Conservation (phyloP, 1,140 invertebrate genomes). For the Phymastichus coffea region DNA sequence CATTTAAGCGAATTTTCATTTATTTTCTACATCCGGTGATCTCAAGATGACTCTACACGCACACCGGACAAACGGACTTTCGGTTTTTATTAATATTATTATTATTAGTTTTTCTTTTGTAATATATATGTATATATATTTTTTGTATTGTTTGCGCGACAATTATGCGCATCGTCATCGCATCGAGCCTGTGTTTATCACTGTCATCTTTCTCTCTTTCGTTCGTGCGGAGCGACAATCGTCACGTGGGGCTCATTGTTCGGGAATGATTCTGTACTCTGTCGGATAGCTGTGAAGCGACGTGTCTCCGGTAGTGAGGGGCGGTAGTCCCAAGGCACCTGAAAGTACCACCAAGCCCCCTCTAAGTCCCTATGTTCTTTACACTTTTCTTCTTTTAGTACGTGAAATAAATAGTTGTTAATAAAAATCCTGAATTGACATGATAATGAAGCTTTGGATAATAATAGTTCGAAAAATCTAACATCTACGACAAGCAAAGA, state of each 20-base stretch:
- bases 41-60: no score
- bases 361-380: no score
- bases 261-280: constrained; percentile 53
- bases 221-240: constrained; percentile 25
- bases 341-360: no score
- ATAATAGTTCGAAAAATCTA: no score
- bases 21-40: not conserved
- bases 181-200: not conserved
- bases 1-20: not conserved
- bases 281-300: constrained; percentile 47
- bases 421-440: no score
- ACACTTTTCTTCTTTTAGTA: no score
- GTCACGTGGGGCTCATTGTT: constrained; percentile 42
- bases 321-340: constrained; percentile 50
- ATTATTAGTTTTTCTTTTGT: no score
- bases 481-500: no score
- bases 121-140: not conserved
- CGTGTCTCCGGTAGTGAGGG: constrained; percentile 43
- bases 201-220: constrained; percentile 8
- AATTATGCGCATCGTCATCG: not conserved
- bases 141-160: no score
- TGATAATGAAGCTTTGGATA: no score
- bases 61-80: not conserved
- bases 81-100: no score
- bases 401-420: no score